phyloP scores from a whole-genome alignment of 2,797 vertebrate species.

The Notoglanidium macrostoma region DNA sequence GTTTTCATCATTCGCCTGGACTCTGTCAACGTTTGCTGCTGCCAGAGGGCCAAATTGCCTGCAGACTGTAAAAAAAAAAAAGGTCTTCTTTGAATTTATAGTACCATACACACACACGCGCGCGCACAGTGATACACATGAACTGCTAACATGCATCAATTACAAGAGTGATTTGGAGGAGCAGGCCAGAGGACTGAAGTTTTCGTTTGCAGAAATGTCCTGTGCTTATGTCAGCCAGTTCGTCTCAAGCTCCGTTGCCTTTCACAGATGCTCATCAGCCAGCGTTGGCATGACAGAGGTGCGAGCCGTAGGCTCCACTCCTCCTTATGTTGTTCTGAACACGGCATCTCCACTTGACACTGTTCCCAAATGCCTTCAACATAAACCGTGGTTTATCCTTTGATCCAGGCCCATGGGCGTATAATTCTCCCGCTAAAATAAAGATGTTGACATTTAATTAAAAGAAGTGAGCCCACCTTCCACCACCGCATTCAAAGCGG shows the following conservation, averaged over 20 bases:
- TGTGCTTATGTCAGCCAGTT: constrained; percentile 44
- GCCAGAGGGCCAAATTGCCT: constrained; percentile 44
- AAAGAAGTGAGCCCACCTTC: constrained; percentile 60
- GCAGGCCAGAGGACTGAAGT: constrained; percentile 14
- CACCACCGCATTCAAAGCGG: constrained; percentile 33
- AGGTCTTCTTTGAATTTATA: constrained; percentile 11
- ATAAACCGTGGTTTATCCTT: constrained; percentile 70
- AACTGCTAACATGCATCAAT: constrained; percentile 21
- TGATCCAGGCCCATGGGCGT: constrained; percentile 71
- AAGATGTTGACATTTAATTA: constrained; percentile 75
- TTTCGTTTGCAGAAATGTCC: constrained; percentile 5
- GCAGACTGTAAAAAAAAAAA: constrained; percentile 30
- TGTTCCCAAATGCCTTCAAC: constrained; percentile 65
- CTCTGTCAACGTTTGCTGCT: constrained; percentile 57
- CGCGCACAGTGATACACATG: constrained; percentile 29
- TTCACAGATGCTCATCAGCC: constrained; percentile 65
- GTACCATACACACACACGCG: constrained; percentile 21
- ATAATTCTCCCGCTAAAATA: constrained; percentile 71
- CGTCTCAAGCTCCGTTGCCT: constrained; percentile 29
- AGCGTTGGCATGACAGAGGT: constrained; percentile 59
- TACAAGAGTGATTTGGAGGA: constrained; percentile 20
- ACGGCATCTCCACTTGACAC: constrained; percentile 62
- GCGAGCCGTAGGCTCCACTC: constrained; percentile 35
- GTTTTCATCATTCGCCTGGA: constrained; percentile 70
- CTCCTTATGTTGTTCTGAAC: constrained; percentile 50